phyloP scores from a whole-genome alignment of 2,888 invertebrate genomes.

The Brachylomia viminalis region DNA sequence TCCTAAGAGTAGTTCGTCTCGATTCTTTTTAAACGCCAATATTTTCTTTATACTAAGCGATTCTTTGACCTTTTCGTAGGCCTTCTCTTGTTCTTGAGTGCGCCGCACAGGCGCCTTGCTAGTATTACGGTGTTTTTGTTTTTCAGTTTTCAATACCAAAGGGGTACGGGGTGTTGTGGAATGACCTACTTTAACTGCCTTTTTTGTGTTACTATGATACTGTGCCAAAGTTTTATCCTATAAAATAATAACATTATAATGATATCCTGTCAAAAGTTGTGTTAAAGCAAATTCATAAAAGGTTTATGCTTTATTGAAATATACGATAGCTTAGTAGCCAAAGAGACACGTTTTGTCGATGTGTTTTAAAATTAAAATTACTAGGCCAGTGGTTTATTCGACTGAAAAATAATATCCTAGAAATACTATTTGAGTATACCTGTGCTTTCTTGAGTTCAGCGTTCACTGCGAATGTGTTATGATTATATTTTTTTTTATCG shows the following conservation, averaged over 20 bases:
- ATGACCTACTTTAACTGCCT: constrained; percentile 20
- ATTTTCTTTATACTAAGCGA: not conserved
- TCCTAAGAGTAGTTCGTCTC: not conserved
- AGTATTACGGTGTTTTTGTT: not conserved
- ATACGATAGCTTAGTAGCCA: not conserved
- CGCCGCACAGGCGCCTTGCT: not conserved
- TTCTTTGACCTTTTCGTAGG: constrained; percentile 35
- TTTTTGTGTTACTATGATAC: constrained; percentile 42
- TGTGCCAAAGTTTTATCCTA: constrained; percentile 66
- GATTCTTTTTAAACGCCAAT: not conserved
- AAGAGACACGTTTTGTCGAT: not conserved
- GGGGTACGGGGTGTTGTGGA: not conserved
- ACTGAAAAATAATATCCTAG: not conserved
- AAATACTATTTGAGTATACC: constrained; percentile 63
- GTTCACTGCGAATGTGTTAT: constrained; percentile 51
- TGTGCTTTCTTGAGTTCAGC: constrained; percentile 65
- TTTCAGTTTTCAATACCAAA: constrained; percentile 15
- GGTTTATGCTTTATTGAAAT: constrained; percentile 1
- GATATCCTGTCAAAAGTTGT: constrained; percentile 9
- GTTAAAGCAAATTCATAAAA: constrained; percentile 3
- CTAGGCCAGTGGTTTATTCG: not conserved
- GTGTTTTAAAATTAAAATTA: not conserved
- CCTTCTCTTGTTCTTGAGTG: constrained; percentile 34
- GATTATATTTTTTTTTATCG: constrained; percentile 47
- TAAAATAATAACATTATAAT: constrained; percentile 56